Conservation (phyloP, 2,888 invertebrate genomes). For the Clunio marinus region DNA sequence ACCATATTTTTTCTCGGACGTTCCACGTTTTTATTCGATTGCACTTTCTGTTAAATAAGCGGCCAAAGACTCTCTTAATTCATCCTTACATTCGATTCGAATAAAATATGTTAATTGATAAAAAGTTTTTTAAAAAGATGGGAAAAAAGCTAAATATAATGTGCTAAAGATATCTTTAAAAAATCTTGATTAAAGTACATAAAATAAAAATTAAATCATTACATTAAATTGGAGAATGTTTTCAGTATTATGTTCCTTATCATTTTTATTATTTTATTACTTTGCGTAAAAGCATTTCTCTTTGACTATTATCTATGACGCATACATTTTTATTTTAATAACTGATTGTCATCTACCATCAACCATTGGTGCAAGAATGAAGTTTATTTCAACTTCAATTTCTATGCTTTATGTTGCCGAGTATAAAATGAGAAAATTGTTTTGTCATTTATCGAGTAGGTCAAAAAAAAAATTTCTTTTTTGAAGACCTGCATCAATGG, state of each 20-base stretch:
- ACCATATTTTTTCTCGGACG: background rate
- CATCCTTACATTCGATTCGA: no score
- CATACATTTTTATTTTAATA: conserved; percentile 17
- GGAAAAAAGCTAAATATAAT: background rate
- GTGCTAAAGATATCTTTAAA: background rate
- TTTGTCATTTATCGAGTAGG: background rate
- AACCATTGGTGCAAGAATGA: conserved; percentile 27
- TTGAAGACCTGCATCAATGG: conserved; percentile 20
- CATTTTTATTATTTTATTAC: background rate
- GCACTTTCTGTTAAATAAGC: background rate
- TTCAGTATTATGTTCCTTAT: conserved; percentile 5
- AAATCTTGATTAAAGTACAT: background rate
- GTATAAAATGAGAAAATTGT: background rate
- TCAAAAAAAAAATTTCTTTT: background rate
- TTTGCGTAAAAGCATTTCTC: conserved; percentile 29
- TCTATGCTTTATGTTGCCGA: background rate
- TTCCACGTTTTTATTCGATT: conserved; percentile 1
- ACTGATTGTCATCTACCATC: conserved; percentile 35
- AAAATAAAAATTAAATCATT: conserved; percentile 1
- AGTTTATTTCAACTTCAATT: background rate
- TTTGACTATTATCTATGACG: conserved; percentile 24
- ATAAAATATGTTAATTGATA: background rate
- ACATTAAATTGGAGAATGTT: conserved; percentile 33
- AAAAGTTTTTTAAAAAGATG: no score
- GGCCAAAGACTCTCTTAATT: background rate